These are phyloP conservation scores for Monodelphis domestica DNA, from an alignment of 2,797 vertebrate species.

Conservation along the genomic window DNA sequence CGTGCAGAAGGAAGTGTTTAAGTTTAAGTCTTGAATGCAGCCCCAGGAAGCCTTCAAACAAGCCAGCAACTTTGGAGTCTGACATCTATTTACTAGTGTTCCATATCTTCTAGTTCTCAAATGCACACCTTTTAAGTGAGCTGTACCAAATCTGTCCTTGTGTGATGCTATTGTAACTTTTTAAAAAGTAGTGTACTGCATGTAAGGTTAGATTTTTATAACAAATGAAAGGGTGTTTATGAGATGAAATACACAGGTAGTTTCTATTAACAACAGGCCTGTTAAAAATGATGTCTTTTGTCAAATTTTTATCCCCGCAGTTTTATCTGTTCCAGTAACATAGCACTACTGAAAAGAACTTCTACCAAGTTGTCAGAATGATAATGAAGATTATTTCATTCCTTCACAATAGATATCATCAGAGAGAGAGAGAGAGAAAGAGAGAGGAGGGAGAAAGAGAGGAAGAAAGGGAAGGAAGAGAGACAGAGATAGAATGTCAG, in stretches of 20 bases:
- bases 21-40: neutral
- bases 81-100: slow-evolving; percentile 8
- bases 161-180: neutral
- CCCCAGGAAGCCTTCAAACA: slow-evolving; percentile 15
- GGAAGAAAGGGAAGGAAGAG: neutral
- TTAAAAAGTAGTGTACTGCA: neutral
- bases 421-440: neutral
- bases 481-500: neutral
- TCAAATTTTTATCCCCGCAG: slow-evolving; percentile 59
- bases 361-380: slow-evolving; percentile 58
- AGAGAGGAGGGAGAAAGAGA: neutral
- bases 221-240: slow-evolving; percentile 39
- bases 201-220: slow-evolving; percentile 49
- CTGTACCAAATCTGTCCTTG: neutral
- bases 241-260: slow-evolving; percentile 60
- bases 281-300: slow-evolving; percentile 62
- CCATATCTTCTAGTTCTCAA: slow-evolving; percentile 26
- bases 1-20: neutral
- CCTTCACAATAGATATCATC: neutral
- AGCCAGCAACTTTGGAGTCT: neutral
- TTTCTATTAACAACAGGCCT: slow-evolving; percentile 56
- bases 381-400: slow-evolving; percentile 17
- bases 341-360: slow-evolving; percentile 56
- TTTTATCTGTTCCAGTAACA: slow-evolving; percentile 66
- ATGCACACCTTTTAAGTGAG: slow-evolving; percentile 36